Evolutionary conservation across 2,113 vertebrate genomes (phyloP).

Genomic region (Clarias macrocephalus): DNA sequence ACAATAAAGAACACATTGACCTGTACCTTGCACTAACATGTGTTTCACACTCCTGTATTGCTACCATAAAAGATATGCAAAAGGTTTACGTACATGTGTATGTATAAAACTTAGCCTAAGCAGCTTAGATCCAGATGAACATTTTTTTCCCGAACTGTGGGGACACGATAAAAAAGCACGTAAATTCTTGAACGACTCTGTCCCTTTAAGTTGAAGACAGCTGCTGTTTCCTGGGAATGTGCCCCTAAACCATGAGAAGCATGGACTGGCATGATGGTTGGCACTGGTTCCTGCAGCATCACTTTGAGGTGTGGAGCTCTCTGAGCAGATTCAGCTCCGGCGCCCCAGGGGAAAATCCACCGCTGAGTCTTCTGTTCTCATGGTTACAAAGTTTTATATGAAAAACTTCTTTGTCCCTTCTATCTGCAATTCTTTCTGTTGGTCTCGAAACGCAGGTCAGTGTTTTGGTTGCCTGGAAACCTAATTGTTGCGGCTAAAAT

Average conservation of each 20-base stretch:
- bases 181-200: neutral
- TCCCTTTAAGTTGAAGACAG: neutral
- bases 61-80: neutral
- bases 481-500: neutral
- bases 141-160: neutral
- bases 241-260: neutral
- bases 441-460: neutral
- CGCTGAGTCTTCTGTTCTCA: neutral
- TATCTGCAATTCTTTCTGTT: neutral
- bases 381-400: slow-evolving; percentile 20
- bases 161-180: neutral
- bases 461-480: neutral
- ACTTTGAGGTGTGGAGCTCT: neutral
- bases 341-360: slow-evolving; percentile 12
- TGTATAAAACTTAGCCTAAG: neutral
- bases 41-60: neutral
- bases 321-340: neutral
- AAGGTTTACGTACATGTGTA: neutral
- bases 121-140: neutral
- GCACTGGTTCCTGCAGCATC: slow-evolving; percentile 1
- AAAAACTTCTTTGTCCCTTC: neutral
- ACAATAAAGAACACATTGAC: neutral
- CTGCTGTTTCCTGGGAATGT: neutral
- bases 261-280: slow-evolving; percentile 18
- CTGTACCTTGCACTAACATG: neutral